These are phyloP conservation scores for Uropsilus gracilis DNA, from an alignment of 2,113 vertebrate species.

Conservation along the genomic window DNA sequence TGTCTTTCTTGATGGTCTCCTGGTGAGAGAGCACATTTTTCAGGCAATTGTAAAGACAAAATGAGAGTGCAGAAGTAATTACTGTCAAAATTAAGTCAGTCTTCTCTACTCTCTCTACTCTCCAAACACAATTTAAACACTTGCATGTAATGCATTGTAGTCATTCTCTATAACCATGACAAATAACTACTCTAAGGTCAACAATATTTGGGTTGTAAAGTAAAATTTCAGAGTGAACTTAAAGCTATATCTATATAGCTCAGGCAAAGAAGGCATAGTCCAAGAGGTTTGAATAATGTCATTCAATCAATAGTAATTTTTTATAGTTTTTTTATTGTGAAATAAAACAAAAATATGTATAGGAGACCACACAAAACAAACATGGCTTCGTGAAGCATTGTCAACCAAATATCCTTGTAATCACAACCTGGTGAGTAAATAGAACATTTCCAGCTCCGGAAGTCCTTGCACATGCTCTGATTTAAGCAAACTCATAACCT, in stretches of 20 bases:
- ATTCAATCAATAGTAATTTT: conserved; percentile 4
- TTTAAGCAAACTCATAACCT: neutral
- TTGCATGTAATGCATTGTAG: neutral
- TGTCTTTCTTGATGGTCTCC: neutral
- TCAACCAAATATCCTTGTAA: neutral
- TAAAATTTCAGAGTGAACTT: neutral
- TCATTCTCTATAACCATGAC: conserved; percentile 48
- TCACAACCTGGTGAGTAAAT: neutral
- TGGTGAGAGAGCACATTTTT: neutral
- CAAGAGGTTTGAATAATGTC: conserved; percentile 37
- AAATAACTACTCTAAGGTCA: conserved; percentile 36
- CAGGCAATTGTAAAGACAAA: neutral
- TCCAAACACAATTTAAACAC: neutral
- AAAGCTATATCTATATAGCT: neutral
- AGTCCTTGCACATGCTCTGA: neutral
- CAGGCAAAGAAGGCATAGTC: conserved; percentile 15
- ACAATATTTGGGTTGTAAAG: conserved; percentile 31
- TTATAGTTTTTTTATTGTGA: conserved; percentile 40
- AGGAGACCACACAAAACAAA: neutral
- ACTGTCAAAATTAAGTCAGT: neutral
- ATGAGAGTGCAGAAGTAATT: neutral
- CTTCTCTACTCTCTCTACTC: neutral
- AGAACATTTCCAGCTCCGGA: neutral
- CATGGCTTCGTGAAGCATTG: neutral
- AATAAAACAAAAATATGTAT: conserved; percentile 25